These are phyloP conservation scores for Steinernema carpocapsae DNA, from an alignment of 2,888 invertebrate species.

Conservation along the genomic window DNA sequence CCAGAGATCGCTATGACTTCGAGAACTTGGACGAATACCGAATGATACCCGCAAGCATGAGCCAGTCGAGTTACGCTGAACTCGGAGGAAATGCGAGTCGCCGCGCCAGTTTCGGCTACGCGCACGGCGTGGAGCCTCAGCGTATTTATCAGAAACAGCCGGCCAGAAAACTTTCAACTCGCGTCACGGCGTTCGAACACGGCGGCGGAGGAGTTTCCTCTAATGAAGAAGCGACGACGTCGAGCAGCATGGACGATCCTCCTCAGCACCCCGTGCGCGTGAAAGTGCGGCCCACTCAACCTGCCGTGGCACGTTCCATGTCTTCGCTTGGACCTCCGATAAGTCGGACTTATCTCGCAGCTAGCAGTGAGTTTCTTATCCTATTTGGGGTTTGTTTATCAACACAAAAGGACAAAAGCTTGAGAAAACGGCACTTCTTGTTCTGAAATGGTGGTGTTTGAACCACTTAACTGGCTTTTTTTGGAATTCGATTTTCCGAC, in stretches of 20 bases:
- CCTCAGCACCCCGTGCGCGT: constrained; percentile 13
- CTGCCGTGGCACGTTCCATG: constrained; percentile 9
- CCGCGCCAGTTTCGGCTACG: background rate
- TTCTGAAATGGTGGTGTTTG: too few relatives aligned
- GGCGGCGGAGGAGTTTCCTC: background rate
- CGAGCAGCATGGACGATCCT: background rate
- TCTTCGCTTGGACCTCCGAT: background rate
- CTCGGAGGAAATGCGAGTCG: background rate
- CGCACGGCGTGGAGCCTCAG: background rate
- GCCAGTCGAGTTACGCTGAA: constrained; percentile 2
- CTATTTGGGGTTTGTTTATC: background rate
- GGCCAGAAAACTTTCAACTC: background rate
- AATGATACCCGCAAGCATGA: background rate
- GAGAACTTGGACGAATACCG: background rate
- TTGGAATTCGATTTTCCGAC: too few relatives aligned
- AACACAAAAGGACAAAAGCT: too few relatives aligned
- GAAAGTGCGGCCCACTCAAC: constrained; percentile 12
- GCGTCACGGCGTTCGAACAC: background rate
- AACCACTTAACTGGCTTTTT: too few relatives aligned
- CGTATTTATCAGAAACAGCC: background rate
- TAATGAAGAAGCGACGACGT: background rate
- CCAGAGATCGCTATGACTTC: background rate
- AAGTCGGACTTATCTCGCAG: background rate
- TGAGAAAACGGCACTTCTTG: too few relatives aligned
- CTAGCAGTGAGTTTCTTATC: background rate